Conservation (phyloP, 2,113 vertebrate species). For the Paracanthobrama guichenoti region DNA sequence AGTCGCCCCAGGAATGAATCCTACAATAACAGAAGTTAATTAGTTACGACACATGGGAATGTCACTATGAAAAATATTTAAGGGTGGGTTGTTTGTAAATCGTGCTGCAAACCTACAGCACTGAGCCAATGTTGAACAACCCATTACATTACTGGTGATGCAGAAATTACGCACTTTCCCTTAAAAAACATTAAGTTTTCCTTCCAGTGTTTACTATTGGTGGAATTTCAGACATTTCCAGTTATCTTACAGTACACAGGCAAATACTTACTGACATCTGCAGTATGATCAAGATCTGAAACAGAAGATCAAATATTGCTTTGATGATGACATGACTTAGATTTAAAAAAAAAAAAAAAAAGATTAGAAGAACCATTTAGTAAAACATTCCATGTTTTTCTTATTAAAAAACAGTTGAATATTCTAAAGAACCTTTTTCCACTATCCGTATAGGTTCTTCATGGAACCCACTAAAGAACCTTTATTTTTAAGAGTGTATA, state of each 20-base stretch:
- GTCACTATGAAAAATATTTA: not conserved
- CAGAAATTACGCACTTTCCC: not conserved
- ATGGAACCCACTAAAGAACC: no score
- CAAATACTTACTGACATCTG: conserved; percentile 95
- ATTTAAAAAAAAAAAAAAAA: no score
- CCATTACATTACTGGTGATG: not conserved
- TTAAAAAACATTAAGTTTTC: not conserved
- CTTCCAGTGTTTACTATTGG: not conserved
- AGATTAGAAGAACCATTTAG: no score
- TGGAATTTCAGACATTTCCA: not conserved
- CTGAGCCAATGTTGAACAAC: not conserved
- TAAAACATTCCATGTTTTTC: no score
- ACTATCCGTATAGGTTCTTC: no score
- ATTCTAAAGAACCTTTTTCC: no score
- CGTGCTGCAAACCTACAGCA: fast-evolving
- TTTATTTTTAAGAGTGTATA: no score
- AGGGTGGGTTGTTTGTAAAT: not conserved
- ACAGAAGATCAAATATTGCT: conserved; percentile 42
- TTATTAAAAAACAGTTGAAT: no score
- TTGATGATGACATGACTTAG: not conserved
- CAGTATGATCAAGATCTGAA: conserved; percentile 96
- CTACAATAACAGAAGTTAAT: conserved; percentile 64
- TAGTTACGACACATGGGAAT: not conserved
- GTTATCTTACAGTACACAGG: not conserved
- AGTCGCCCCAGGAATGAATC: conserved; percentile 92